Conservation (phyloP, 2,888 invertebrate genomes). For the Oscheius sp. region DNA sequence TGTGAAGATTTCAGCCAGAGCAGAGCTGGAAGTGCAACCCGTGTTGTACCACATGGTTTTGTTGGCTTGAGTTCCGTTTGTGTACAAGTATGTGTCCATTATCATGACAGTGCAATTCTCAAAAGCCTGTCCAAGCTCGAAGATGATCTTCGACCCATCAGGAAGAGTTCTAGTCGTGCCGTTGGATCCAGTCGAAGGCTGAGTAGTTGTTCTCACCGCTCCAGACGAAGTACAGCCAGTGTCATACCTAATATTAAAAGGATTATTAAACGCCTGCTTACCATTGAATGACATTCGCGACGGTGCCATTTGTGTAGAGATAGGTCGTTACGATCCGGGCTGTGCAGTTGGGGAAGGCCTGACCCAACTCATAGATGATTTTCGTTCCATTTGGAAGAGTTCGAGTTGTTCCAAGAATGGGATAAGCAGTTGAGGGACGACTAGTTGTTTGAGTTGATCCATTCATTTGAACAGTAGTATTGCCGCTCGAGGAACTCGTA, state of each 20-base stretch:
- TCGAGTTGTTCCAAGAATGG: no score
- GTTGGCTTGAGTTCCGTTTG: background rate
- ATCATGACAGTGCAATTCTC: background rate
- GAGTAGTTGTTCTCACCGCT: background rate
- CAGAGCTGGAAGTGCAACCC: no score
- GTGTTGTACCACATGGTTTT: background rate
- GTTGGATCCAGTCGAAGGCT: background rate
- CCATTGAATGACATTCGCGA: background rate
- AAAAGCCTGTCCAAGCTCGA: background rate
- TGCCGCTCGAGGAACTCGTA: no score
- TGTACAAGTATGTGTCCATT: background rate
- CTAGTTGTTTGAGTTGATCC: background rate
- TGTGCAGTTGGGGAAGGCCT: slow-evolving; percentile 2
- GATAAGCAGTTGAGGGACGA: no score
- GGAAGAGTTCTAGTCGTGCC: slow-evolving; percentile 5
- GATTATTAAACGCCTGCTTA: background rate
- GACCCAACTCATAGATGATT: background rate
- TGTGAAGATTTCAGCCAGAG: no score
- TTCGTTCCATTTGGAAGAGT: no score
- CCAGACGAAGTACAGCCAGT: no score
- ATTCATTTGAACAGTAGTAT: background rate
- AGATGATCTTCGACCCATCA: slow-evolving; percentile 3
- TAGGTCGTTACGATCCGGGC: background rate
- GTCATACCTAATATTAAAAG: no score
- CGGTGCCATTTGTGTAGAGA: slow-evolving; percentile 1